Percentiles rank a stretch among this genome's conserved stretches.
phyloP scores from a whole-genome alignment of 2,797 vertebrate species.

The Gadopsis bispinosus region DNA sequence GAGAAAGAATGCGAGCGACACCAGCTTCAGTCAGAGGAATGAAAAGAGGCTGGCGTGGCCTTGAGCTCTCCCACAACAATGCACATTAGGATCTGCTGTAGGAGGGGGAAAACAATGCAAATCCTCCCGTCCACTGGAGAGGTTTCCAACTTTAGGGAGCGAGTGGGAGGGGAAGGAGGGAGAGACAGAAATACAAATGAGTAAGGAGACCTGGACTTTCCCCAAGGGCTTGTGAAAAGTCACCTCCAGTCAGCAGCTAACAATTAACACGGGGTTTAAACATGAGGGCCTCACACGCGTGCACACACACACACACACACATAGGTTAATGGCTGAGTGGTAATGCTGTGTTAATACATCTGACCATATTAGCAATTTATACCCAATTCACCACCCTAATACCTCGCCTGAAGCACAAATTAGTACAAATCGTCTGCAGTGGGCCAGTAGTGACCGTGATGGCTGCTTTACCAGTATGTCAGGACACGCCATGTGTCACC shows the following conservation, averaged over 20 bases:
- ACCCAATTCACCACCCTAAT: conserved; percentile 75
- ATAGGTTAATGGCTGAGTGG: conserved; percentile 72
- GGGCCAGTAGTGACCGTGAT: conserved; percentile 32
- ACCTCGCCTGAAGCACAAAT: conserved; percentile 77
- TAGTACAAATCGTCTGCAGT: conserved; percentile 70
- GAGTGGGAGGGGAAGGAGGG: conserved; percentile 23
- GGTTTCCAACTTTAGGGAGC: conserved; percentile 45
- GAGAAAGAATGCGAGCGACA: conserved; percentile 42
- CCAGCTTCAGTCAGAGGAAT: conserved; percentile 41
- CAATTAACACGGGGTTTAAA: conserved; percentile 68
- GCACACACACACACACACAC: conserved; percentile 8
- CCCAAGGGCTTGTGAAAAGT: conserved; percentile 61
- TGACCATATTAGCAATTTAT: conserved; percentile 84
- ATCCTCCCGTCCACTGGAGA: conserved; percentile 20
- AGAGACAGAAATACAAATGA: conserved; percentile 53
- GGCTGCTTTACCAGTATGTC: conserved; percentile 50
- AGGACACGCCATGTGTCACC: conserved; percentile 64
- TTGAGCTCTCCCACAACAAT: conserved; percentile 53
- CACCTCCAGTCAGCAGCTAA: conserved; percentile 69
- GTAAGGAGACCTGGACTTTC: conserved; percentile 54
- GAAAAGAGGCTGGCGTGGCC: conserved; percentile 45
- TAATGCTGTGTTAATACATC: conserved; percentile 80
- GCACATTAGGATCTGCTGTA: conserved; percentile 41
- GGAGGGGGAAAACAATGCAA: conserved; percentile 45
- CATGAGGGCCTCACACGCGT: conserved; percentile 23